Base-by-base conservation (phyloP, 2,113 vertebrate genomes). In the Tenebrosternarchus preto region DNA sequence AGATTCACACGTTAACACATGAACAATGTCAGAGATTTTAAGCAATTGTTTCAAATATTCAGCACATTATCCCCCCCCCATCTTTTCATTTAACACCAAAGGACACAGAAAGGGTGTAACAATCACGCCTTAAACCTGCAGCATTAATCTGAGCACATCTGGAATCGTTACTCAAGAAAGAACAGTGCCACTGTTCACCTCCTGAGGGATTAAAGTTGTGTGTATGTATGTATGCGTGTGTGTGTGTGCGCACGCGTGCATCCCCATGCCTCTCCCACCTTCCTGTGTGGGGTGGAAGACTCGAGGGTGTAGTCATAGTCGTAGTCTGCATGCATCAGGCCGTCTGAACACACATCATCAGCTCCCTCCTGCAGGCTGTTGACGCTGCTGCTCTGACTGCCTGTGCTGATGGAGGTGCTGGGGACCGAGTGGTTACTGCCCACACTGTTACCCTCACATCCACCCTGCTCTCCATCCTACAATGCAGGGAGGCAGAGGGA, bases 351-450 rank as follows among this genome's bases (percentile, higher is more conserved):
- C 94, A 94, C 93, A 86, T 98, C 96, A 7, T 98, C 97, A 90
- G 95, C 91, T 88, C 95, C 95, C 89, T 98, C 97, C 92, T 98
- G 97, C 89, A 99, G 95, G 94, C 97, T 99, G 93, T 96, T 98
- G 69, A 98, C 93, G 67, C 97, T 99, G 94, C 97, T 98, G 94
- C 95, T 96, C 91, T 95, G 96, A 91, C 98, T 99, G 89, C 97
- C 94, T 0, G 96, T 99, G 93, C 97, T 98, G 87, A 99, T 93
- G 1, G 97, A 99, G 87, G 95, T 94, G 85, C 97, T 99, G 76
- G 96, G 97, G 86, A 98, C 94, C 85, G 97, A 98, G 89, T 98
- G 97, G 92, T 97, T 96, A 93, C 98, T 99, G 88, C 95, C 96
- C 91, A 98, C 92, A 91, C 98, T 99, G 95, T 98, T 97, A 93